Evolutionary conservation across 2,888 invertebrate species (phyloP), one percentile per base, ranked within the genome.

Genomic region (Adineta ricciae): DNA sequence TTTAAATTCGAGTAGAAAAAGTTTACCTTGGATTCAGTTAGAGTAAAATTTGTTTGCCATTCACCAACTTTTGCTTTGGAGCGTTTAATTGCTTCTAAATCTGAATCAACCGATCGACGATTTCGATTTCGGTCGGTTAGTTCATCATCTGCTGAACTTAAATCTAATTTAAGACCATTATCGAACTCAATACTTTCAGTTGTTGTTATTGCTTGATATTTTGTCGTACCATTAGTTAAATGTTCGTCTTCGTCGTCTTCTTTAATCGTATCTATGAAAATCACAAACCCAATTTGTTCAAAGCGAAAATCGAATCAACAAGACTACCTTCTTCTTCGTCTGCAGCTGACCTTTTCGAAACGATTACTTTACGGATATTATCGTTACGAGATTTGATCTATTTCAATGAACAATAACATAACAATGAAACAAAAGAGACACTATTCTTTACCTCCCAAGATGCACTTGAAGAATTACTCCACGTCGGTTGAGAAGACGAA

Each of bases 311-410:
- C 16, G 27, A 14, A 19, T 36, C n/a, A 56, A 19, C 32, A 19
- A 32, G 32, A 64, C 3, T 11, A 32, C 32, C 64, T 64, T 64
- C 32, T 32, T 64, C 32, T 32, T 64, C 64, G 64, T 64, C 27
- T 32, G 19, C 64, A 14, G 9, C 7, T 19, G 64, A 64, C 32
- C 14, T n/a, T 36, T 36, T 64, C 19, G 41, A 21, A n/a, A 78
- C 4, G 5, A 14, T 24, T 41, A 78, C 41, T 78, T 41, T 41
- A 11, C 24, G 78, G 14, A 78, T 78, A 78, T 24, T n/a, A 78
- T 78, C 78, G 38, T 78, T 78, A 41, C 78, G 78, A 41, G 78
- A 78, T 78, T 78, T 78, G 2, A 78, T 78, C 78, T 78, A 38
- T 73, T 73, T 73, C 21, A 78, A 21, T 32, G 7, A 8, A 78